Base-by-base conservation (phyloP, 2,797 vertebrate species). In the Pseudochirops corinnae region DNA sequence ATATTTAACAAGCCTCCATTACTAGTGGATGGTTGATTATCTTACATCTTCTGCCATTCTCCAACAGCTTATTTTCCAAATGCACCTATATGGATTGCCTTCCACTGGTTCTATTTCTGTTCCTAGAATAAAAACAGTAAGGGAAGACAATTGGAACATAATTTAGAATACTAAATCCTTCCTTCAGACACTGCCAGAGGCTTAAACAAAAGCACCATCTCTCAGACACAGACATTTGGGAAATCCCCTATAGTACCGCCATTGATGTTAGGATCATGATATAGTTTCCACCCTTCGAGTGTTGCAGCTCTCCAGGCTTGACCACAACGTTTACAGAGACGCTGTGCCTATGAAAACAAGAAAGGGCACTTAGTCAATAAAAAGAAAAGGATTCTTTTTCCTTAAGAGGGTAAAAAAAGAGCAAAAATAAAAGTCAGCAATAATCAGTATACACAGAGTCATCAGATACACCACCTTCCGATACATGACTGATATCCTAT, bases 41-140 rank as follows among this genome's bases (percentile, higher is more conserved):
- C 98, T 99, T 98, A 99, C 99, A 99, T 99, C 99, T 97, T 99
- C 99, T 91, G 99, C 99, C 99, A 99, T 99, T 96, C 99, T 99
- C 99, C 99, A 99, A 97, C 99, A 99, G 97, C 99, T 99, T 92
- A 99, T 98, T 98, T 99, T 99, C 99, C 99, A 99, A 98, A 99
- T 99, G 58, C 99, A 99, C 95, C 99, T 98, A 56, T 99, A 99
- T 14, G 99, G 99, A 98, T 99, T 99, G 94, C 99, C 99, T 98
- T 99, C 99, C n/a, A 99, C 99, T 3, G 99, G 99, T 95, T 99
- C 98, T 96, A 99, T 94, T 97, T 99, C 99, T 7, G 96, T 94
- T 56, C 99, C 99, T 97, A 97, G 96, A 99, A 74, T 50, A 56
- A 26, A 98, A 98, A 97, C 0, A 57, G 91, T 4, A 96, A 97